Conservation (phyloP, 2,797 vertebrate genomes). For the Clamator glandarius region DNA sequence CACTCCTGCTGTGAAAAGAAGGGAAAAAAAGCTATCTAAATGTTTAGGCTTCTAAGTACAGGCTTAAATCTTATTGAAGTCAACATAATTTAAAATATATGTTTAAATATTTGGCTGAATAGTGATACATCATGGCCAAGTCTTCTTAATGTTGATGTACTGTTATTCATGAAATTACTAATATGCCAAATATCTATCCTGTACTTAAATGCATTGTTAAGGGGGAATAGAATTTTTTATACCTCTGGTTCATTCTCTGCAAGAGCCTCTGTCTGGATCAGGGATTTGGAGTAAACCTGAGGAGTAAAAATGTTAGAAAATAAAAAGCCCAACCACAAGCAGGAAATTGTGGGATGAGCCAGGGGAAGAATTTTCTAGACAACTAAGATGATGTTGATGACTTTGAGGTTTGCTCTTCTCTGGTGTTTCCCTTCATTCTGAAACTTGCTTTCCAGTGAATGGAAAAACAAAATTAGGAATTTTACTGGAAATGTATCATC, state of each 20-base stretch:
- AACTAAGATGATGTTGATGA: not conserved
- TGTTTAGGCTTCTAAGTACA: constrained; percentile 3
- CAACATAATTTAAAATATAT: constrained; percentile 12
- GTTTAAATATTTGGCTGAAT: constrained; percentile 17
- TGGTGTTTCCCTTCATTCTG: not conserved
- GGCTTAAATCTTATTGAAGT: constrained; percentile 1
- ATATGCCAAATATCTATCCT: not conserved
- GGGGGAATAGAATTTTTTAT: not conserved
- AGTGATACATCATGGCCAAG: not conserved
- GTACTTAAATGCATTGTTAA: not conserved
- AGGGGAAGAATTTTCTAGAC: not conserved
- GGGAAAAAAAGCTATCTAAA: not conserved
- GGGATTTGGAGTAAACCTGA: not conserved
- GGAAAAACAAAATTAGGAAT: not conserved
- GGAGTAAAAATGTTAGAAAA: not conserved
- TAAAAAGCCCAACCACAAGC: not conserved
- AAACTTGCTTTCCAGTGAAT: not conserved
- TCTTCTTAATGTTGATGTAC: not conserved
- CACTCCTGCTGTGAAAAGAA: not conserved
- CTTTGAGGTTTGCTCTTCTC: not conserved
- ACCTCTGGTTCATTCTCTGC: not conserved
- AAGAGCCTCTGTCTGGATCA: not conserved
- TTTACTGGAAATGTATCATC: not conserved
- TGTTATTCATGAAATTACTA: not conserved
- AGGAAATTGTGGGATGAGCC: not conserved